Conservation (phyloP, 2,888 invertebrate species). For the Lepidocyrtinus sp. region DNA sequence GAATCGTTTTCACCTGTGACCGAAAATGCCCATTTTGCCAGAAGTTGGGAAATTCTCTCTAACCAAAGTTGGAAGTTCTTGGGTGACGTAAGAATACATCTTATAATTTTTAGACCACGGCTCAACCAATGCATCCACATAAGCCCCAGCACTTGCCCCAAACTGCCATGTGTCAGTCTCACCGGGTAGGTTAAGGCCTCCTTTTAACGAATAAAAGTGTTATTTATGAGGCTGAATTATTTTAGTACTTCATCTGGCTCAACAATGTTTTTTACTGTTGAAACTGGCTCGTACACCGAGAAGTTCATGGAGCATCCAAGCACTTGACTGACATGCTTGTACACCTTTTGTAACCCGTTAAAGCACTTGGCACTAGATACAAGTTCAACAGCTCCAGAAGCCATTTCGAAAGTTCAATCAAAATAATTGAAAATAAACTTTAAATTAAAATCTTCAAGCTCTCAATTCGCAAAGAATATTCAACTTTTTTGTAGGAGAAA, state of each 20-base stretch:
- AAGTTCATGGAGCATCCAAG: conserved; percentile 94
- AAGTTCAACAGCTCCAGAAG: conserved; percentile 55
- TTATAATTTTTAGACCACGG: conserved; percentile 94
- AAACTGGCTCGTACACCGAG: conserved; percentile 88
- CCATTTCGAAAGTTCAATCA: conserved; percentile 24
- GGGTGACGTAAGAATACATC: conserved; percentile 96
- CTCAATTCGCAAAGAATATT: too few species aligned
- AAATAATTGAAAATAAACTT: neutral
- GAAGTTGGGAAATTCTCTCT: conserved; percentile 81
- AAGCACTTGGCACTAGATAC: conserved; percentile 82
- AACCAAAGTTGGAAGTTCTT: conserved; percentile 85
- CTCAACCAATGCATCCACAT: conserved; percentile 91
- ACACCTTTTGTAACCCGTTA: conserved; percentile 90
- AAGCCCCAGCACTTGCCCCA: conserved; percentile 96
- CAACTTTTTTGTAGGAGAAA: too few species aligned
- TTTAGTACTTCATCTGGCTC: too few species aligned
- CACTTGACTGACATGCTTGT: conserved; percentile 76
- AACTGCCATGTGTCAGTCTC: conserved; percentile 96
- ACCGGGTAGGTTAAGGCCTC: conserved; percentile 83
- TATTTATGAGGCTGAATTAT: too few species aligned
- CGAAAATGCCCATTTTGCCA: conserved; percentile 10
- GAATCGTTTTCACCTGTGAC: conserved; percentile 72
- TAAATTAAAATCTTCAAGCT: too few species aligned
- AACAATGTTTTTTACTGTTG: conserved; percentile 71
- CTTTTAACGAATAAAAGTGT: conserved; percentile 30